Evolutionary conservation across 2,888 invertebrate species (phyloP).

Genomic region (Eledone cirrhosa): DNA sequence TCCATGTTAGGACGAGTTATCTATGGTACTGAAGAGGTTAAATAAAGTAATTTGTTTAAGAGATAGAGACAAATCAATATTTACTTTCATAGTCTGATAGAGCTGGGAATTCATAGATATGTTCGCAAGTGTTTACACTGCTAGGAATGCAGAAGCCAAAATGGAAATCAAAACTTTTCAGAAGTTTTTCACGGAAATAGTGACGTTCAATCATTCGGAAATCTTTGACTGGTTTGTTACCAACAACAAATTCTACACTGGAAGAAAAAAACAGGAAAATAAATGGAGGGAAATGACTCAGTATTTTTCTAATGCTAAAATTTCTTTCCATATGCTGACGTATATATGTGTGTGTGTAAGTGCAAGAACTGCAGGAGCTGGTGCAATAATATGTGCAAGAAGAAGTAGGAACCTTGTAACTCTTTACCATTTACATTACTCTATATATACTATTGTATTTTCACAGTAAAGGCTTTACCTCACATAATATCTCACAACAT

Average conservation of each 20-base stretch:
- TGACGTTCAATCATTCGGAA: conserved; percentile 99
- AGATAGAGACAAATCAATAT: conserved; percentile 52
- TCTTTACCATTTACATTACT: no score
- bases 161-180: conserved; percentile 99
- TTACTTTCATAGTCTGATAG: conserved; percentile 86
- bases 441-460: no score
- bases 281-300: background rate
- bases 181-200: conserved; percentile 89
- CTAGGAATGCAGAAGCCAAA: conserved; percentile 99
- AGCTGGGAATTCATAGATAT: conserved; percentile 97
- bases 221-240: conserved; percentile 86
- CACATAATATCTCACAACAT: no score
- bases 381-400: no score
- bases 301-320: no score
- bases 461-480: no score
- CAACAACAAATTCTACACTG: conserved; percentile 96
- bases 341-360: no score
- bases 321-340: no score
- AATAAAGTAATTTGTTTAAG: background rate
- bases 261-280: conserved; percentile 36
- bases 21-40: no score
- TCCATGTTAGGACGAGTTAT: no score
- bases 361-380: no score
- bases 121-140: conserved; percentile 97
- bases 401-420: no score